phyloP scores from a whole-genome alignment of 1,140 invertebrate genomes.

The Bradysia coprophila region DNA sequence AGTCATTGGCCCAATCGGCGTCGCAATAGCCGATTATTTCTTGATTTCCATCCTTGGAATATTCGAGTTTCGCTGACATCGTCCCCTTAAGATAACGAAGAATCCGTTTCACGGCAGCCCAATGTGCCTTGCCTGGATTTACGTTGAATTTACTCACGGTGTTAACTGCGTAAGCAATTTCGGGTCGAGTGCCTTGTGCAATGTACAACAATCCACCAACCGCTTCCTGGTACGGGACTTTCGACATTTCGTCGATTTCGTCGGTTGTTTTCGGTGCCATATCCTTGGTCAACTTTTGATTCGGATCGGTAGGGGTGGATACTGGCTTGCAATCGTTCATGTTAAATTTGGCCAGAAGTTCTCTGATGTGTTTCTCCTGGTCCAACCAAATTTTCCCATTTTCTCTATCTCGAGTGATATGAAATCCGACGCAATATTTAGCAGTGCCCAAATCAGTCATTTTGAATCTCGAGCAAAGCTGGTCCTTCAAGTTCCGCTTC shows the following conservation, averaged over 20 bases:
- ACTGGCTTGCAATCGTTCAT: slow-evolving; percentile 18
- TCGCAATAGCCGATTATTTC: slow-evolving; percentile 5
- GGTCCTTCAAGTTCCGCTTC: not conserved
- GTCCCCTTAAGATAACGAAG: slow-evolving; percentile 15
- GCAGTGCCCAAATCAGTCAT: slow-evolving; percentile 7
- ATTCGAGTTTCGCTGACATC: slow-evolving; percentile 5
- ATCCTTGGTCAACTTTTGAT: slow-evolving; percentile 10
- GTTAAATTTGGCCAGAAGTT: slow-evolving; percentile 15
- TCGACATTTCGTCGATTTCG: slow-evolving; percentile 7
- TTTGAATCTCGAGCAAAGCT: not conserved
- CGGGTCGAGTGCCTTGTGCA: slow-evolving; percentile 10
- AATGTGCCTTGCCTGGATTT: slow-evolving; percentile 10
- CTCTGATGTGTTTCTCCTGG: slow-evolving; percentile 17
- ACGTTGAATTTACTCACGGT: no score
- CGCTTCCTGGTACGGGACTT: slow-evolving; percentile 13
- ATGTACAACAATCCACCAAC: slow-evolving; percentile 13
- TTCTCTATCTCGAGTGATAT: slow-evolving; percentile 9
- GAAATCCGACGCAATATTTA: slow-evolving; percentile 12
- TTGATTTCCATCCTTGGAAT: not conserved
- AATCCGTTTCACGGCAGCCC: slow-evolving; percentile 10
- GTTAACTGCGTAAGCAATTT: slow-evolving; percentile 12
- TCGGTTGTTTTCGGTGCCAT: slow-evolving; percentile 6
- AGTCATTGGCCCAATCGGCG: no score
- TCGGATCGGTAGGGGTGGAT: slow-evolving; percentile 14
- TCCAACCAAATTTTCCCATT: slow-evolving; percentile 12